A percentile compares a stretch with the other conserved stretches of the same genome.
Conservation (phyloP, 2,797 vertebrate genomes). For the Gephyroberyx darwinii region DNA sequence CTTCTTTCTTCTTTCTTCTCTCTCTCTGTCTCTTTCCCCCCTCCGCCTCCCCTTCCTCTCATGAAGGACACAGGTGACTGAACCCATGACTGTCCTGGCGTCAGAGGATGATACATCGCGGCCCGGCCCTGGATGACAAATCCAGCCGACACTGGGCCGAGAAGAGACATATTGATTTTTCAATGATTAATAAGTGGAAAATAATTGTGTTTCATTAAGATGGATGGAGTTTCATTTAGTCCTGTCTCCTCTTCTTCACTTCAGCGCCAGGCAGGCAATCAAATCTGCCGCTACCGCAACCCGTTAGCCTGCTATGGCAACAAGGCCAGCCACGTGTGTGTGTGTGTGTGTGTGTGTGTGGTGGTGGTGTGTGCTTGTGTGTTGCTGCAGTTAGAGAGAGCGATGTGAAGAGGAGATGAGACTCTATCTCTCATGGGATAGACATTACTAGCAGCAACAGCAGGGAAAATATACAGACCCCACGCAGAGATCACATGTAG, state of each 20-base stretch:
- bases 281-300: constrained; percentile 86
- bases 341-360: constrained; percentile 30
- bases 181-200: constrained; percentile 99
- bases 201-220: constrained; percentile 99
- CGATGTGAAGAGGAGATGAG: constrained; percentile 66
- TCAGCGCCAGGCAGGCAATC: constrained; percentile 95
- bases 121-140: constrained; percentile 94
- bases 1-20: constrained; percentile 74
- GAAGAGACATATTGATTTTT: constrained; percentile 99
- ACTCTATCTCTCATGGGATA: constrained; percentile 63
- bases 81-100: constrained; percentile 94
- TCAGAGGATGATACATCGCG: constrained; percentile 94
- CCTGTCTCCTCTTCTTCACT: constrained; percentile 96
- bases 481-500: constrained; percentile 58
- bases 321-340: constrained; percentile 81
- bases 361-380: background rate
- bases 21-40: constrained; percentile 19
- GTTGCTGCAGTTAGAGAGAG: constrained; percentile 40
- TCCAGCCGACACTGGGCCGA: constrained; percentile 91
- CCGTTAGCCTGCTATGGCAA: constrained; percentile 97
- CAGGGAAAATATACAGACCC: constrained; percentile 50
- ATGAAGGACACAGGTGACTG: constrained; percentile 95
- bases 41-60: constrained; percentile 76
- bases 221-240: constrained; percentile 99
- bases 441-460: constrained; percentile 54